Base-by-base conservation (phyloP, 2,888 invertebrate species). In the Pecten maximus region DNA sequence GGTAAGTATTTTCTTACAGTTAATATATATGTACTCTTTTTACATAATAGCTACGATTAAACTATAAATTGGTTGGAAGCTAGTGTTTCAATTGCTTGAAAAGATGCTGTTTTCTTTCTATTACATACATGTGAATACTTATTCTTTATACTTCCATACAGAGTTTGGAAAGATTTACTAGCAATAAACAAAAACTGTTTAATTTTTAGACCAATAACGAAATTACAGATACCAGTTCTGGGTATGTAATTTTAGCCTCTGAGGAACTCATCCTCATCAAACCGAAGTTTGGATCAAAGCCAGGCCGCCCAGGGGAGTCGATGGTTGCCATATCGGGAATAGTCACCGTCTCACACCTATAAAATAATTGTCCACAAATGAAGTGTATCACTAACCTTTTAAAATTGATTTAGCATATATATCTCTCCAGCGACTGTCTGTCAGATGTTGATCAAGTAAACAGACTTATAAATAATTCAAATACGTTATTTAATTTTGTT, bases 261-360 rank as follows among this genome's bases (percentile, higher is more conserved):
- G 74, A 74, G 48, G 54, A 90, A 44, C 44, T 89, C 88, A 54
- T 90, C 54, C 90, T 90, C 40, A 87, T 48, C 86, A 50, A 88
- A 50, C 87, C 90, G 48, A 88, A 91, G 39, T 90, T 89, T n/a
- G 91, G 89, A 54, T 91, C 89, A 54, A 87, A 88, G n/a, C 89
- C 88, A 35, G 86, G 88, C 87, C 89, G 88, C 12, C 88, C 88
- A 60, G 88, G 44, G 4, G 35, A 54, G 35, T 40, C 39, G n/a
- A 87, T 74, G 15, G 88, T 23, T 0, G 88, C 86, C n/a, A 90
- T 19, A 35, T 93, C 92, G 40, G 92, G 91, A 74, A 88, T 91
- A 28, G 93, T 93, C 88, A 93, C 93, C 35, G 88, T 87, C 35
- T 93, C 93, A n/a, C 89, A 89, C 88, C 93, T 93, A 35, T 40